These are phyloP conservation scores for Rhyacophila brunnea DNA, from an alignment of 1,140 invertebrate genomes.

Conservation along the genomic window DNA sequence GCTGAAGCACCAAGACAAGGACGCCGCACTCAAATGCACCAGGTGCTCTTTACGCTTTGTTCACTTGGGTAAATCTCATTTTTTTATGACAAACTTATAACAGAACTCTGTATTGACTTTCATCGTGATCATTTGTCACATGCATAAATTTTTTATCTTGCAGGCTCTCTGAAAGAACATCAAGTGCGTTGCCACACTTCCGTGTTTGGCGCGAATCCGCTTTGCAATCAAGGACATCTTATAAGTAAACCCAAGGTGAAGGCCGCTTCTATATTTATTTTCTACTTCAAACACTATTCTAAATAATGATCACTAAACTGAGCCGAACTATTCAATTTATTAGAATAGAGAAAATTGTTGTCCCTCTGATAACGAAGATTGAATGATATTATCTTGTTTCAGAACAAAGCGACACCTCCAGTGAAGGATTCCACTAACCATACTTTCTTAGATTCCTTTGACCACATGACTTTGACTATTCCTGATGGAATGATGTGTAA, in stretches of 20 bases:
- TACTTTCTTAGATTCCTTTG: constrained; percentile 44
- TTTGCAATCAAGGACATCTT: constrained; percentile 49
- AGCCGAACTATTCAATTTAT: too few species aligned
- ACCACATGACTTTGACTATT: constrained; percentile 49
- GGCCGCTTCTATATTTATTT: constrained; percentile 1
- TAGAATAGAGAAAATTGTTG: too few species aligned
- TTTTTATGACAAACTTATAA: too few species aligned
- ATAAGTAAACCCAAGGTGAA: constrained; percentile 49
- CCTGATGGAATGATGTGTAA: constrained; percentile 60
- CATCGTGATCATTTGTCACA: too few species aligned
- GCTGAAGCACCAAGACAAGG: constrained; percentile 57
- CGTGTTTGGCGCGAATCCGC: constrained; percentile 41
- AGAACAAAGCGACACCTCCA: constrained; percentile 54
- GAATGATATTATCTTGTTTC: constrained; percentile 8
- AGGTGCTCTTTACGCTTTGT: constrained; percentile 71
- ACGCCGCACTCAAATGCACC: constrained; percentile 62
- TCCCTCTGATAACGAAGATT: too few species aligned
- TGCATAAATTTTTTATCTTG: too few species aligned
- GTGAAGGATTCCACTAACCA: constrained; percentile 50
- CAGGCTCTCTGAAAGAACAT: constrained; percentile 57
- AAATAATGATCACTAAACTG: too few species aligned
- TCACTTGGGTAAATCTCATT: constrained; percentile 57
- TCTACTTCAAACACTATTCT: too few species aligned
- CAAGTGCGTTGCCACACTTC: constrained; percentile 51
- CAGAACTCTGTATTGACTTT: constrained; percentile 4